Evolutionary conservation across 2,113 vertebrate species (phyloP), one percentile per base, ranked within the genome.

Genomic region (Noturus placidus): DNA sequence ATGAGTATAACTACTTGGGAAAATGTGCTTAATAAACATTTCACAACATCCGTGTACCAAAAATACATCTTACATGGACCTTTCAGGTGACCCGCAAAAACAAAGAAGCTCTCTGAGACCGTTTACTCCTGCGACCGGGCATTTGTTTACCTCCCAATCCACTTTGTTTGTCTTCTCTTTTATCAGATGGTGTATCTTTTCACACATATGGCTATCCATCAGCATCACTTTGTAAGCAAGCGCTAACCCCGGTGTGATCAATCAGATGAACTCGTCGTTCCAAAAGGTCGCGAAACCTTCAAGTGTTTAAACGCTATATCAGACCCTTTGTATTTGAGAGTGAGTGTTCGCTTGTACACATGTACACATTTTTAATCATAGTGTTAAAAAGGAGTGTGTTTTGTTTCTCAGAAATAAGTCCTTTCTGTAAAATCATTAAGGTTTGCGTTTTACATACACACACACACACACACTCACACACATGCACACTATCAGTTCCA

Each of bases 81-180:
- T 61, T 86, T 65, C 78, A 46, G 52, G 30, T 81, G 87, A 67
- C 56, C 63, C 25, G n/a, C n/a, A 10, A 10, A 54, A 87, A 87
- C 56, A 88, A n/a, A 78, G 74, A 42, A 67, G 72, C 81, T 72
- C 46, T 65, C 87, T 82, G 57, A 56, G 69, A 79, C 63, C 5
- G 33, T 88, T 74, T 78, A 70, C 82, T 88, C 81, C 65, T 81
- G 82, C 8, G 59, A 65, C 83, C 76, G 70, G 89, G 77, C 87
- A 91, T 93, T 90, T 95, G 92, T 94, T 95, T 93, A 94, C 91
- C 17, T 87, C 93, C 87, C 84, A 86, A 87, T 83, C 82, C 80
- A 69, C 8, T 78, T 89, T 61, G 90, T 92, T 89, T 87, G 91
- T 83, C 72, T 86, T 86, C 77, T 87, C 54, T 89, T 82, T 84